Evolutionary conservation across 1,140 invertebrate species (phyloP), one percentile per base, ranked within the genome.

Genomic region (Drosophila arizonae): DNA sequence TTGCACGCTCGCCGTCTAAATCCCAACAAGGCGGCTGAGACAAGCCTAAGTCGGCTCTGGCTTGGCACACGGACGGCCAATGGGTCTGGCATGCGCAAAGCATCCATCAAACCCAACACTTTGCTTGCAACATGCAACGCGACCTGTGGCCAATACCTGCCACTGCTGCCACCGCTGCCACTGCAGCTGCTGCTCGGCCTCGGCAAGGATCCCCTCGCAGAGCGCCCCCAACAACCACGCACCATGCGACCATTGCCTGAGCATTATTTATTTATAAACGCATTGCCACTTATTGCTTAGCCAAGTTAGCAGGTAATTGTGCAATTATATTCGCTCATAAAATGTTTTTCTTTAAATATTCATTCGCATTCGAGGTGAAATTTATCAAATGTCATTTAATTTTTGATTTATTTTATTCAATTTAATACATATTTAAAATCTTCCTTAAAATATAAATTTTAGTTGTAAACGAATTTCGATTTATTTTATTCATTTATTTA

Each of bases 31-130:
- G 36, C 33, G 56, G 24, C 72, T 65, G 66, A 70, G 61, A 63
- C 72, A 71, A 66, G 66, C 55, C 72, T 70, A 64, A 70, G 67
- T 70, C 76, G 58, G 60, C 30, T 50, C 28, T 66, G 56, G 56
- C 68, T 56, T 45, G 54, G 64, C 43, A 17, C 63, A 46, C 64
- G 28, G 36, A 24, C 56, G 45, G 36, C 36, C 56, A 43, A 21
- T 56, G 64, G 26, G 58, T 55, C 56, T 73, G 71, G 71, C 71
- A 73, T 73, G 71, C 71, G 71, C 71, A 68, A 39, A 68, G 71
- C 71, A 55, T 55, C 43, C 41, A 61, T 68, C 65, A 52, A 60
- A 61, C 57, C 57, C 45, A 60, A 30, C 26, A 48, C 13, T 60
- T 15, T 60, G 57, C 24, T 33, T 60, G 57, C 43, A 60, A 60